Percentiles rank a stretch among this genome's conserved stretches.
These are phyloP conservation scores for Trididemnum clinides DNA, from an alignment of 23 tunicate species.

Conservation along the genomic window DNA sequence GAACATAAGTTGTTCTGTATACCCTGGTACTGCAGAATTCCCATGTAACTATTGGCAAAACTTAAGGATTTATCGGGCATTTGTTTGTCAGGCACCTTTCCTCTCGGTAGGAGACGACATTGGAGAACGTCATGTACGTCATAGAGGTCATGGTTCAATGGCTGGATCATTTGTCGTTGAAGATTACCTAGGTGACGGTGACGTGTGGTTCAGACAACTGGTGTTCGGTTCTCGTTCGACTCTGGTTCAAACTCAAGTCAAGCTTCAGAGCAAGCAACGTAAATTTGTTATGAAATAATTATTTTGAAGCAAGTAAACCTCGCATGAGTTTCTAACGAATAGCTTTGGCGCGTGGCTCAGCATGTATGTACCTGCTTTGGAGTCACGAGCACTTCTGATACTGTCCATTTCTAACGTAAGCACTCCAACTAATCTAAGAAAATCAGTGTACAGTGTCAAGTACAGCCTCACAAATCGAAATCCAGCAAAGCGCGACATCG, in stretches of 20 bases:
- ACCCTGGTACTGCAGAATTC: too few species aligned
- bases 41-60: too few species aligned
- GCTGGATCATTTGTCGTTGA: slow-evolving; percentile 68
- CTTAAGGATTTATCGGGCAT: too few species aligned
- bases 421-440: too few species aligned
- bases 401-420: too few species aligned
- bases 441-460: too few species aligned
- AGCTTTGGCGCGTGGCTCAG: too few species aligned
- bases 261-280: slow-evolving; percentile 26
- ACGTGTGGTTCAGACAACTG: slow-evolving; percentile 64
- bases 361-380: too few species aligned
- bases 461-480: too few species aligned
- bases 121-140: slow-evolving; percentile 41
- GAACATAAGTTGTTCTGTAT: too few species aligned
- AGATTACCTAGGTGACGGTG: slow-evolving; percentile 55
- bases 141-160: slow-evolving; percentile 39
- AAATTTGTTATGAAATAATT: background rate
- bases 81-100: slow-evolving; percentile 75
- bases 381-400: too few species aligned
- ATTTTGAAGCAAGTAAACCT: background rate
- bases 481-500: too few species aligned
- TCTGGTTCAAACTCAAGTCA: slow-evolving; percentile 43
- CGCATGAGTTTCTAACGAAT: background rate
- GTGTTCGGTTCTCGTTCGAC: slow-evolving; percentile 40
- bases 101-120: slow-evolving; percentile 60